Conservation (phyloP, 37 sponge, comb jelly and placozoan species). For the Geodia barretti region DNA sequence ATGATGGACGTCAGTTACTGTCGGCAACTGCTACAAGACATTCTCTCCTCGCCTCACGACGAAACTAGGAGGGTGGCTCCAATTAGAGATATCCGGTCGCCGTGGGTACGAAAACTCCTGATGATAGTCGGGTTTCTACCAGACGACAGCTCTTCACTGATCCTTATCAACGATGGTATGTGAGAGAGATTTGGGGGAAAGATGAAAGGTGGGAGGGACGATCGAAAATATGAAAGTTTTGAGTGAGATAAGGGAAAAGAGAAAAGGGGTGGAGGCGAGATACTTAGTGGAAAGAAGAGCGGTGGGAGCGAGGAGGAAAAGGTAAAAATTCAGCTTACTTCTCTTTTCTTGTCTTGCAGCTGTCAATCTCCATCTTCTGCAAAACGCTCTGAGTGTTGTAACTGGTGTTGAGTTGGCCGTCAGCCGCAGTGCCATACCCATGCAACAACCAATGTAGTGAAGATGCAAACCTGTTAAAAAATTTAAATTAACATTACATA, state of each 20-base stretch:
- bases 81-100: neutral
- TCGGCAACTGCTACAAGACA: constrained; percentile 9
- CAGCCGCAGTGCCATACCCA: constrained; percentile 17
- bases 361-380: constrained; percentile 29
- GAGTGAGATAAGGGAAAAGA: no score
- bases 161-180: neutral
- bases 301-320: no score
- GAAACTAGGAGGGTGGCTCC: neutral
- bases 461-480: no score
- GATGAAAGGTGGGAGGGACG: no score
- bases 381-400: constrained; percentile 11
- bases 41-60: constrained; percentile 8
- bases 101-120: neutral
- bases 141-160: neutral
- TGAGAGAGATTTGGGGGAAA: neutral
- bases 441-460: neutral
- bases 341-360: neutral
- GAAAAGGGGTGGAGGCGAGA: no score
- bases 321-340: no score
- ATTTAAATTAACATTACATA: no score
- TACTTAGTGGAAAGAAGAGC: no score
- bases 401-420: constrained; percentile 56
- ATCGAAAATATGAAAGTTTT: no score
- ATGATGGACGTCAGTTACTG: constrained; percentile 40
- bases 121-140: neutral